Conservation (phyloP, 2,113 vertebrate genomes). For the Ranitomeya imitator region DNA sequence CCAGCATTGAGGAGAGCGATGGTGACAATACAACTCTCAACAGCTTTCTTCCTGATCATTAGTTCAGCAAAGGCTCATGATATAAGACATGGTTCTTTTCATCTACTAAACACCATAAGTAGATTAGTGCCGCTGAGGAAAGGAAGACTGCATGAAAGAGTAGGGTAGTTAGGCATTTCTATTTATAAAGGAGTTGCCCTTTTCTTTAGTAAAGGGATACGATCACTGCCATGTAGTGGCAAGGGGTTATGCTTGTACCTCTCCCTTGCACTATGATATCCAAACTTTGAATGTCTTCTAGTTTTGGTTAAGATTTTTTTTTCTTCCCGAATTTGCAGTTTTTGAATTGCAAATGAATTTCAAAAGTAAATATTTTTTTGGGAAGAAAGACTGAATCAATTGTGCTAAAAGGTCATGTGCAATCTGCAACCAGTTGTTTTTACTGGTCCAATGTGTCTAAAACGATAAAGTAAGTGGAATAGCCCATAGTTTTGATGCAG, state of each 20-base stretch:
- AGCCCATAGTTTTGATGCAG: background rate
- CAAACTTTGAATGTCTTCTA: background rate
- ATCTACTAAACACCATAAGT: background rate
- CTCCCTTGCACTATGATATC: background rate
- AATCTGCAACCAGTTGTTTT: background rate
- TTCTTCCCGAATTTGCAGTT: background rate
- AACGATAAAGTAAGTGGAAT: background rate
- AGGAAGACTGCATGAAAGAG: background rate
- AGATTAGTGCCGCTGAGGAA: background rate
- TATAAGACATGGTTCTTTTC: background rate
- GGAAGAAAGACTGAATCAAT: background rate
- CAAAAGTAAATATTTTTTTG: background rate
- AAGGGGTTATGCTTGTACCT: background rate
- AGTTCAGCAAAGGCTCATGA: constrained; percentile 38
- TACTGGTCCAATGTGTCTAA: too few species aligned
- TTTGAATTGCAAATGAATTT: background rate
- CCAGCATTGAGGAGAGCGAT: constrained; percentile 63
- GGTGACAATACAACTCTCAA: constrained; percentile 81
- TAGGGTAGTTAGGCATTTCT: background rate
- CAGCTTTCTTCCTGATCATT: constrained; percentile 84
- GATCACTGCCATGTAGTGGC: constrained; percentile 1
- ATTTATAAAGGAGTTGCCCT: background rate
- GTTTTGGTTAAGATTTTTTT: background rate
- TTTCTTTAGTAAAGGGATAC: background rate
- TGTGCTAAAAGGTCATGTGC: background rate